Evolutionary conservation across 2,797 vertebrate species (phyloP).

Genomic region (Tenualosa thibaudeaui): DNA sequence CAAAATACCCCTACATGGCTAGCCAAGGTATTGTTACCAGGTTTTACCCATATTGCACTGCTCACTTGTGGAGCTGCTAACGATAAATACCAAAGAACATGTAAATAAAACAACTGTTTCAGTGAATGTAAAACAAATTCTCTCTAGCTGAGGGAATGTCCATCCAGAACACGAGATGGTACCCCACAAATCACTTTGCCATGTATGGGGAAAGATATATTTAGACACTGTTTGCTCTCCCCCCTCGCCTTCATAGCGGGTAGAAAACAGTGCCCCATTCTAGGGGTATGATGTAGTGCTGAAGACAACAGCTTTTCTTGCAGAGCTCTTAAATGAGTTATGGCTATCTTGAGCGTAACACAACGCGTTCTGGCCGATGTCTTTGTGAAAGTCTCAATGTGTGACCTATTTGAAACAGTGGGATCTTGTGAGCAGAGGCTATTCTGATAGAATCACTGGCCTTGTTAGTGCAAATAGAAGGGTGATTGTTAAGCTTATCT

Average conservation of each 20-base stretch:
- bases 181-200: conserved; percentile 41
- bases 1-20: neutral
- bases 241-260: neutral
- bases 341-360: neutral
- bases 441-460: neutral
- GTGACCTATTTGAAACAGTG: neutral
- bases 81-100: conserved; percentile 18
- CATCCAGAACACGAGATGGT: conserved; percentile 21
- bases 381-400: conserved; percentile 17
- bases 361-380: neutral
- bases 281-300: neutral
- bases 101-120: neutral
- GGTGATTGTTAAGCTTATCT: neutral
- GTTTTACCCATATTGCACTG: neutral
- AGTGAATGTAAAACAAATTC: conserved; percentile 36
- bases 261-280: conserved; percentile 23
- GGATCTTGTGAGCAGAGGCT: neutral
- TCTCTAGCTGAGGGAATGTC: conserved; percentile 31
- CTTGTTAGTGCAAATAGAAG: neutral
- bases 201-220: conserved; percentile 52
- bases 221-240: conserved; percentile 30
- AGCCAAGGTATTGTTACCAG: neutral
- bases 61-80: neutral
- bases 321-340: neutral
- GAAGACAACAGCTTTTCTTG: neutral